phyloP scores from a whole-genome alignment of 2,888 invertebrate species.

The Diachrysia chrysitis region DNA sequence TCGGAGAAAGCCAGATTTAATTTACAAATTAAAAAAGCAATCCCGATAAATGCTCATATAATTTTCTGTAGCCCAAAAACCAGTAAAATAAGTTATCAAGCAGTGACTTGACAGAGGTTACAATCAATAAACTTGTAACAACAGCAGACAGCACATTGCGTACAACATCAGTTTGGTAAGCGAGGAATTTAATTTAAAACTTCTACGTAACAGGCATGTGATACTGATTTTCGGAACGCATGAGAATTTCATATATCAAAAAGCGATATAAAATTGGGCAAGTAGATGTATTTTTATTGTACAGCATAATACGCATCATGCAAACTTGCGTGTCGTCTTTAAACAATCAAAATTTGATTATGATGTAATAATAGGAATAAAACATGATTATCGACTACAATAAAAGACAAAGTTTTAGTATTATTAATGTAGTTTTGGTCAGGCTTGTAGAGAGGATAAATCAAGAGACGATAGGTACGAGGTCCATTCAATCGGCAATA shows the following conservation, averaged over 20 bases:
- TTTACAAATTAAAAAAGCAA: conserved; percentile 47
- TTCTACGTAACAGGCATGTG: conserved; percentile 31
- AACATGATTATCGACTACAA: conserved; percentile 50
- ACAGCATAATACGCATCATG: conserved; percentile 58
- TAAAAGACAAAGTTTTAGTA: conserved; percentile 44
- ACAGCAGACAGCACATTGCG: conserved; percentile 15
- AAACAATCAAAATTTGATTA: conserved; percentile 57
- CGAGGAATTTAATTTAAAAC: conserved; percentile 54
- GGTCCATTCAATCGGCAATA: too few relatives aligned
- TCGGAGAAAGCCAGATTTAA: conserved; percentile 46
- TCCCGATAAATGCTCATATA: conserved; percentile 29
- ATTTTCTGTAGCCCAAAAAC: conserved; percentile 13
- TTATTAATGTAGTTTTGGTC: conserved; percentile 8
- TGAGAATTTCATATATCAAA: conserved; percentile 38
- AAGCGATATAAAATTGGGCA: conserved; percentile 43
- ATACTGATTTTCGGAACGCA: conserved; percentile 44
- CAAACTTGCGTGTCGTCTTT: conserved; percentile 63
- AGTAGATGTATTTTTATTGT: conserved; percentile 36
- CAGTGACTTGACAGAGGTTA: conserved; percentile 51
- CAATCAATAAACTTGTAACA: conserved; percentile 51
- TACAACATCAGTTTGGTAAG: conserved; percentile 29
- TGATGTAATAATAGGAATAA: conserved; percentile 54
- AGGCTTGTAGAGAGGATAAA: neutral
- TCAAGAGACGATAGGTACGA: conserved; percentile 18
- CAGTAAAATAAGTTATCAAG: conserved; percentile 5